These are phyloP conservation scores for Etia nguti DNA, from an alignment of 2,113 vertebrate species.

Conservation along the genomic window DNA sequence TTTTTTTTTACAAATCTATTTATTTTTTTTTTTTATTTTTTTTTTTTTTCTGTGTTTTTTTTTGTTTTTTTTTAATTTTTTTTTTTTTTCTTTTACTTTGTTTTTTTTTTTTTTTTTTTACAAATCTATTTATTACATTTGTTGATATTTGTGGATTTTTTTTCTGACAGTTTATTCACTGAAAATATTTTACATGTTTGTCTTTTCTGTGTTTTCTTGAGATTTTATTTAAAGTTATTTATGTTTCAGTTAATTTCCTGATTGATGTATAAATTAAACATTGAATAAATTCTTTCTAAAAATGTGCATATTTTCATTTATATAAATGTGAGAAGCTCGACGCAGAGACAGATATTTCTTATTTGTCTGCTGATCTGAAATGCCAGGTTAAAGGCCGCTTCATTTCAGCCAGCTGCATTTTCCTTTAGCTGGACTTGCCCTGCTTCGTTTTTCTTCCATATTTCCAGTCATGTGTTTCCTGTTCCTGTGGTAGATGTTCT, in stretches of 20 bases:
- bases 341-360: not conserved
- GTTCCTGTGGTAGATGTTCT: not conserved
- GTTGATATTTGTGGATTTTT: not conserved
- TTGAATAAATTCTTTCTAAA: not conserved
- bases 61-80: too few relatives aligned
- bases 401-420: not conserved
- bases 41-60: too few relatives aligned
- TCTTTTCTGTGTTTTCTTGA: not conserved
- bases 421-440: not conserved
- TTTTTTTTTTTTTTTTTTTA: too few relatives aligned
- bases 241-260: not conserved
- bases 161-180: not conserved
- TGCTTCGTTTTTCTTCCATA: not conserved
- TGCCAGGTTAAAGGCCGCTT: not conserved
- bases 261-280: not conserved
- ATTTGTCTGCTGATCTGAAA: not conserved
- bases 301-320: not conserved
- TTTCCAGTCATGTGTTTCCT: not conserved
- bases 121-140: not conserved
- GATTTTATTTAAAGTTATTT: not conserved
- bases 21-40: too few relatives aligned
- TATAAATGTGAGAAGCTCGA: not conserved
- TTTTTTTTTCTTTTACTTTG: too few relatives aligned
- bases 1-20: too few relatives aligned
- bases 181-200: not conserved